phyloP scores from a whole-genome alignment of 2,113 vertebrate genomes.

The Callocephalon fimbriatum region DNA sequence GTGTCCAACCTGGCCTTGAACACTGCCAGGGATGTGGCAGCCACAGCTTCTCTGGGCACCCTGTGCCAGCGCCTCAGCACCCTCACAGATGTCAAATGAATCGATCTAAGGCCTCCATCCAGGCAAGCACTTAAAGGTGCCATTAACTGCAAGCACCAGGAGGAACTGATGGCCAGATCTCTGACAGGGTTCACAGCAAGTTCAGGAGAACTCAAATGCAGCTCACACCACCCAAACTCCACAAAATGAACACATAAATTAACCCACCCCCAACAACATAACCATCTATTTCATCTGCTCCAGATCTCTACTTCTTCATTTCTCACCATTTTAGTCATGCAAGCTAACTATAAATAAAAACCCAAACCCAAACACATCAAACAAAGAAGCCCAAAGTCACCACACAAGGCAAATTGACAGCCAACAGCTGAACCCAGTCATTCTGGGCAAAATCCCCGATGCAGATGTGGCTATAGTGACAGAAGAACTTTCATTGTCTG shows the following conservation, averaged over 20 bases:
- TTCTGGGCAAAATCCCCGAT: neutral
- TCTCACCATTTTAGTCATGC: neutral
- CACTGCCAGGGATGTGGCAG: neutral
- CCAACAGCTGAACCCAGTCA: neutral
- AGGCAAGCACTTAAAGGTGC: neutral
- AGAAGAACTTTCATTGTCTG: neutral
- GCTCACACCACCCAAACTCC: neutral
- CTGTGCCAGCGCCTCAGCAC: neutral
- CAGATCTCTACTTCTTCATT: neutral
- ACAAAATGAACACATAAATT: neutral
- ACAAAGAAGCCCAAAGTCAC: neutral
- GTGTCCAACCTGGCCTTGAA: neutral
- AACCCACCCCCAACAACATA: neutral
- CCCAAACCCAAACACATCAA: neutral
- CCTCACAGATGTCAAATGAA: neutral
- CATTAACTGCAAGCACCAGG: neutral
- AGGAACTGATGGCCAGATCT: fast-evolving
- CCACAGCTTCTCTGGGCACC: neutral
- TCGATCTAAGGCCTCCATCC: neutral
- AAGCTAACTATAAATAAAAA: neutral
- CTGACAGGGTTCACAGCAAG: neutral
- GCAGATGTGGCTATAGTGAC: neutral
- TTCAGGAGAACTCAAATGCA: neutral
- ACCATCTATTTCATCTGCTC: neutral
- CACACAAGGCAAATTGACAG: neutral